Conservation (phyloP, 1,140 invertebrate genomes). For the Idris sp. region DNA sequence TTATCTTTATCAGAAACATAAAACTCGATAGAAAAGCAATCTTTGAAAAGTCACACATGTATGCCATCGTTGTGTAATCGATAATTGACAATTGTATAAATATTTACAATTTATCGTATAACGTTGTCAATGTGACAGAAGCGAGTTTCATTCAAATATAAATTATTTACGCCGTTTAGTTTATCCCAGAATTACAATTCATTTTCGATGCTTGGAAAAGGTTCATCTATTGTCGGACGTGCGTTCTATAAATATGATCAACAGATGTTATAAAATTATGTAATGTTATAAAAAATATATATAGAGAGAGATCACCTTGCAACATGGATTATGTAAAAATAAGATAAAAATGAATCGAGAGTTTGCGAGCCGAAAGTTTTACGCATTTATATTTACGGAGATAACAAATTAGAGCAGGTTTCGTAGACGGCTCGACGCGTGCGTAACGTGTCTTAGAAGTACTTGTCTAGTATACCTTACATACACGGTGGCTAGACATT, state of each 20-base stretch:
- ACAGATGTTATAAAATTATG: constrained; percentile 7
- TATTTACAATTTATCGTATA: constrained; percentile 34
- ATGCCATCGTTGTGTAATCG: constrained; percentile 46
- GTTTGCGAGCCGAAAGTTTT: constrained; percentile 19
- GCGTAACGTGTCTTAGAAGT: constrained; percentile 45
- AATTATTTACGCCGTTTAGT: no score
- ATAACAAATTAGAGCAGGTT: constrained; percentile 55
- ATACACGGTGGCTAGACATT: constrained; percentile 30
- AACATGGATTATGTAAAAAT: constrained; percentile 20
- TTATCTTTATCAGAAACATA: constrained; percentile 18
- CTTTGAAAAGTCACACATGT: constrained; percentile 18
- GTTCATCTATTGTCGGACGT: constrained; percentile 34
- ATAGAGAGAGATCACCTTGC: no score
- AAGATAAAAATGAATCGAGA: constrained; percentile 17
- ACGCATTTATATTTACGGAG: constrained; percentile 38
- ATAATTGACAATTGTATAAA: constrained; percentile 53
- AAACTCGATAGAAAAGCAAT: constrained; percentile 24
- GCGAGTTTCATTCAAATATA: no score
- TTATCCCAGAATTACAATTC: not conserved
- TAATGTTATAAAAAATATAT: no score
- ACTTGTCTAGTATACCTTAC: constrained; percentile 27
- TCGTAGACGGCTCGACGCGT: constrained; percentile 60
- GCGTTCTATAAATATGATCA: constrained; percentile 27
- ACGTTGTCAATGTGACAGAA: not conserved
- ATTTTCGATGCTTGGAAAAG: constrained; percentile 14